Evolutionary conservation across 2,797 vertebrate species (phyloP).

Genomic region (Ptychobarbus kaznakovi): DNA sequence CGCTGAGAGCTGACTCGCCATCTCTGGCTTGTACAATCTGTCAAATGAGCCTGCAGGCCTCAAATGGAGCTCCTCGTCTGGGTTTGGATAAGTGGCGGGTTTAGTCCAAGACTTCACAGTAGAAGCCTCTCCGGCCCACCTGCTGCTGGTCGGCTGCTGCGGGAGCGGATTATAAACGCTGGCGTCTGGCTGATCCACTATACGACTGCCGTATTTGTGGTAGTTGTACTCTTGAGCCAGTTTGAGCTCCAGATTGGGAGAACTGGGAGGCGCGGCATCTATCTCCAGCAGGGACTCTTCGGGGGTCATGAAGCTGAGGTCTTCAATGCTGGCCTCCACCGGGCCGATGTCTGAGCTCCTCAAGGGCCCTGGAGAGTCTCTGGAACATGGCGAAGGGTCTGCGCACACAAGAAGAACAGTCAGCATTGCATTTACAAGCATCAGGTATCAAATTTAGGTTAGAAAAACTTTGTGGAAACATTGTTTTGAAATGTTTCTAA

Average conservation of each 20-base stretch:
- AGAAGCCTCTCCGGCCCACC: slow-evolving; percentile 49
- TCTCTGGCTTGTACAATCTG: not conserved
- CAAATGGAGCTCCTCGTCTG: slow-evolving; percentile 58
- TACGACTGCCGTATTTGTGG: slow-evolving; percentile 79
- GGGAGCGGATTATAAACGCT: not conserved
- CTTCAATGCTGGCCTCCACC: slow-evolving; percentile 80
- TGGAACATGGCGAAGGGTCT: not conserved
- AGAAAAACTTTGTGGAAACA: too few relatives aligned
- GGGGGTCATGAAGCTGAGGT: slow-evolving; percentile 61
- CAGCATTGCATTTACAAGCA: not conserved
- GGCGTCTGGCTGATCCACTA: slow-evolving; percentile 49
- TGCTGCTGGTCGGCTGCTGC: slow-evolving; percentile 48
- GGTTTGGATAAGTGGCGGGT: slow-evolving; percentile 57
- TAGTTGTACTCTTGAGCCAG: slow-evolving; percentile 87
- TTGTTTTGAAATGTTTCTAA: not conserved
- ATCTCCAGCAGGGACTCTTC: slow-evolving; percentile 64
- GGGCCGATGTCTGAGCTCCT: slow-evolving; percentile 80
- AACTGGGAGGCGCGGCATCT: slow-evolving; percentile 54
- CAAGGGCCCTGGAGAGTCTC: slow-evolving; percentile 85
- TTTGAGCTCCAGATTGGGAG: slow-evolving; percentile 80
- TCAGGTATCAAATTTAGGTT: not conserved
- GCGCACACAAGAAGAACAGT: not conserved
- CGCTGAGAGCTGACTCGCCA: slow-evolving; percentile 3
- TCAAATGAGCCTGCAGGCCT: not conserved
- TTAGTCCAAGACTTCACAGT: slow-evolving; percentile 79